Evolutionary conservation across 2,888 invertebrate species (phyloP), one percentile per base, ranked within the genome.

Genomic region (Brenthis hecate): DNA sequence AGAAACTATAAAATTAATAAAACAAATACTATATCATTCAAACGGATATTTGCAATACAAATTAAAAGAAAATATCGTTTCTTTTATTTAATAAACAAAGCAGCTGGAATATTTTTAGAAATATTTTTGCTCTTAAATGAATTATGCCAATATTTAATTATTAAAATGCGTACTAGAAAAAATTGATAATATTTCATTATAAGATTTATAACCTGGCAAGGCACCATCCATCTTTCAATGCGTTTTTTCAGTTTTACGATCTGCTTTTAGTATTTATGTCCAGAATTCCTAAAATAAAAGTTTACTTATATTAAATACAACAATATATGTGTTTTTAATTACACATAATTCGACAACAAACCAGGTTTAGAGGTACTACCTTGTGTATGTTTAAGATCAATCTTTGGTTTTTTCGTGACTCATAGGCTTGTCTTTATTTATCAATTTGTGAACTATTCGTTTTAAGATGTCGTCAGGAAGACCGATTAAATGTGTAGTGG

Each of bases 401-500:
- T 83, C 78, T 82, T 81, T 77, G 77, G 78, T 81, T 81, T 79
- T 83, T 78, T 79, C 81, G 86, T 91, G 91, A 91, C 80, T 91
- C 91, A 91, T 90, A 88, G 77, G 77, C 84, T 85, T 81, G 80
- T 78, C 81, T 85, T 81, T 82, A 85, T 85, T 85, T 84, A 87
- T 81, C 80, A 84, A 81, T 75, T 75, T 62, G 75, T 71, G 57
- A 68, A 68, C 70, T 84, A 82, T 80, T 80, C 81, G 78, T 72
- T 85, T 79, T 74, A 70, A 93, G 93, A 98, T 98, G 97, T 98
- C 98, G 94, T 97, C 96, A 88, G 97, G 97, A 88, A 95, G 97
- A 88, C 97, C 97, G 78, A 97, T 97, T 85, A 98, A 98, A 89
- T 97, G 97, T 94, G 97, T 97, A 79, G 97, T 97, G 69, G 97